Conservation (phyloP, 2,888 invertebrate genomes). For the Cenopis cana region DNA sequence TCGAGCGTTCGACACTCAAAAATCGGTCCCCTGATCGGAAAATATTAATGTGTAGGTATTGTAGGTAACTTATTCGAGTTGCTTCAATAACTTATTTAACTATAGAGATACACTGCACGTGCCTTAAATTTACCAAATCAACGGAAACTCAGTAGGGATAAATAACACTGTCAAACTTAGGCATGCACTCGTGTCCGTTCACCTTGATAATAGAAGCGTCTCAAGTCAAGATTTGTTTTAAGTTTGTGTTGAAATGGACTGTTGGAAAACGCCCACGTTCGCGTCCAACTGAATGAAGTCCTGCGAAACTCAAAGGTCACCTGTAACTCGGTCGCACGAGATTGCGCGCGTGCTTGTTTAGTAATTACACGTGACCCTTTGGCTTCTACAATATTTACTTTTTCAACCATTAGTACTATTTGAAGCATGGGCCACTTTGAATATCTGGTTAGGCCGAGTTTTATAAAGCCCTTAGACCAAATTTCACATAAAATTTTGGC, state of each 20-base stretch:
- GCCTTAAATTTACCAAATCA: neutral
- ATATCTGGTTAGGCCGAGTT: no score
- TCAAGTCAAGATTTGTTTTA: neutral
- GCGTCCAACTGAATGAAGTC: slow-evolving; percentile 6
- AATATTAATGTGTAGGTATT: no score
- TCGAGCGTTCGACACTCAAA: no score
- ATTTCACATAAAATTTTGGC: no score
- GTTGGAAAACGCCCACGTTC: slow-evolving; percentile 7
- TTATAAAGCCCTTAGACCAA: no score
- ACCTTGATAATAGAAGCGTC: neutral
- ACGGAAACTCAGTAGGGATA: neutral
- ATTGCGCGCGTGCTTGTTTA: neutral
- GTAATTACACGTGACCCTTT: slow-evolving; percentile 24
- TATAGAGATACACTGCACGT: neutral
- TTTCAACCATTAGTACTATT: neutral
- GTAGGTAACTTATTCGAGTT: no score
- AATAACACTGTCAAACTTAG: neutral
- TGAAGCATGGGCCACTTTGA: neutral
- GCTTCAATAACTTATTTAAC: neutral
- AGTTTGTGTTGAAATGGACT: neutral
- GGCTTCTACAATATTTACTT: slow-evolving; percentile 2
- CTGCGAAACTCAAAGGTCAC: slow-evolving; percentile 45
- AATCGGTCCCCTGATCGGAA: no score
- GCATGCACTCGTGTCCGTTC: neutral
- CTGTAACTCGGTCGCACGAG: slow-evolving; percentile 24